phyloP scores from a whole-genome alignment of 2,113 vertebrate species.

The Cephalopholis sonnerati region DNA sequence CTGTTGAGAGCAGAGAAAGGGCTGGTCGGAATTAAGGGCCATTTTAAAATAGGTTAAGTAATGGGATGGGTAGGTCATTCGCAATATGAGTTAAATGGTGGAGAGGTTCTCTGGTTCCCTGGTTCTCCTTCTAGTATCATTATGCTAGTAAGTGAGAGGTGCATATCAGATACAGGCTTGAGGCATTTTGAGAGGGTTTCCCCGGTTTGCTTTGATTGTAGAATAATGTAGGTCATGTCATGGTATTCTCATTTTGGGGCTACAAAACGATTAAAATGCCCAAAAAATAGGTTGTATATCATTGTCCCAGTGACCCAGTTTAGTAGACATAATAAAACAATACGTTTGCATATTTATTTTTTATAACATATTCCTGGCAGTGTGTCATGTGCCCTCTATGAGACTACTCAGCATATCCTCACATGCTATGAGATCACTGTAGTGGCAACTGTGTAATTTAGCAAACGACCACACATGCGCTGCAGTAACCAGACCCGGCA shows the following conservation, averaged over 20 bases:
- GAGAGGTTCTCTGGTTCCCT: constrained; percentile 42
- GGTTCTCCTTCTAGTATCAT: constrained; percentile 31
- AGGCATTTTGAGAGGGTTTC: constrained; percentile 25
- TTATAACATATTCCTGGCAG: neutral
- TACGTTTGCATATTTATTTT: neutral
- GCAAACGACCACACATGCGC: constrained; percentile 61
- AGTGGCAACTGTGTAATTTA: constrained; percentile 52
- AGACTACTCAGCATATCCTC: constrained; percentile 25
- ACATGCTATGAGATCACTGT: constrained; percentile 34
- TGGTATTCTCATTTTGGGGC: neutral
- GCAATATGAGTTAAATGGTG: constrained; percentile 57
- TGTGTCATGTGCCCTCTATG: constrained; percentile 13
- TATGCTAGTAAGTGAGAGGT: constrained; percentile 25
- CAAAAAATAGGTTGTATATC: neutral
- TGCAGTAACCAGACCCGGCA: constrained; percentile 72
- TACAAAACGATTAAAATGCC: neutral
- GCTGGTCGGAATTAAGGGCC: constrained; percentile 60
- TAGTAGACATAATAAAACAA: neutral
- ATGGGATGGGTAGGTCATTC: constrained; percentile 70
- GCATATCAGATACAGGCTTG: constrained; percentile 16
- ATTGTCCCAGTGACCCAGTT: neutral
- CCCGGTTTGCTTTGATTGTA: constrained; percentile 17
- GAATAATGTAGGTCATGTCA: constrained; percentile 66
- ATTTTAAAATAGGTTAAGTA: constrained; percentile 76
- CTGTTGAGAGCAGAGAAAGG: constrained; percentile 57